Percentiles rank a stretch among this genome's conserved stretches.
Evolutionary conservation across 1,140 invertebrate species (phyloP).

Genomic region (Drosophila saltans): DNA sequence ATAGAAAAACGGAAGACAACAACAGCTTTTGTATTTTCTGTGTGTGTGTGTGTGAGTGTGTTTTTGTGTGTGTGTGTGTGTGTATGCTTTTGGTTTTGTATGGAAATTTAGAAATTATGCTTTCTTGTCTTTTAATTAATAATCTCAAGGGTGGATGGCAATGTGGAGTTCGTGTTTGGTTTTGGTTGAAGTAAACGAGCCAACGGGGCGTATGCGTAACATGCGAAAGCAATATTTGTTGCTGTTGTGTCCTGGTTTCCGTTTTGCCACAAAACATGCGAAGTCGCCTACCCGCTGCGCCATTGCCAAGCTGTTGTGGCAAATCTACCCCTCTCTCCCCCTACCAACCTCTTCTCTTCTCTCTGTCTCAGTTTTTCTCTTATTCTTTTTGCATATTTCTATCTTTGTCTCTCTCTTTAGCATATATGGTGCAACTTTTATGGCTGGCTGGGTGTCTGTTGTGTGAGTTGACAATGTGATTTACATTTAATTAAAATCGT

Average conservation of each 20-base stretch:
- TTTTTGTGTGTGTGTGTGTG: conserved; percentile 23
- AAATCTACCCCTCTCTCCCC: background rate
- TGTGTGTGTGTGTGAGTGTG: conserved; percentile 1
- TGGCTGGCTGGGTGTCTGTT: conserved; percentile 38
- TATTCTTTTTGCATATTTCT: background rate
- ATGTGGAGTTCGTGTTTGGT: conserved; percentile 7
- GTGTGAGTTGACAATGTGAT: conserved; percentile 75
- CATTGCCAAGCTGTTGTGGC: conserved; percentile 14
- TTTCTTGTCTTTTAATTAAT: conserved; percentile 82
- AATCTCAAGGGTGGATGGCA: conserved; percentile 67
- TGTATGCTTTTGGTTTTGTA: conserved; percentile 32
- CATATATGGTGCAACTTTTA: conserved; percentile 49
- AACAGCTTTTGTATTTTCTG: background rate
- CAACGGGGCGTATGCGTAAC: conserved; percentile 54
- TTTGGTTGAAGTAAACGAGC: conserved; percentile 12
- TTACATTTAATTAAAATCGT: conserved; percentile 82
- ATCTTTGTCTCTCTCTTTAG: conserved; percentile 11
- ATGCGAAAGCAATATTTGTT: conserved; percentile 60
- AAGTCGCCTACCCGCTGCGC: conserved; percentile 1
- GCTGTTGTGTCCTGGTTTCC: conserved; percentile 33
- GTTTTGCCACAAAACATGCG: conserved; percentile 44
- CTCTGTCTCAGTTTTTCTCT: background rate
- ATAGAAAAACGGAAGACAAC: background rate
- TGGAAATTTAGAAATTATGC: conserved; percentile 77
- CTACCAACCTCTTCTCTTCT: background rate